Evolutionary conservation across 2,888 invertebrate species (phyloP), one percentile per base, ranked within the genome.

Genomic region (Galerucella pusilla): DNA sequence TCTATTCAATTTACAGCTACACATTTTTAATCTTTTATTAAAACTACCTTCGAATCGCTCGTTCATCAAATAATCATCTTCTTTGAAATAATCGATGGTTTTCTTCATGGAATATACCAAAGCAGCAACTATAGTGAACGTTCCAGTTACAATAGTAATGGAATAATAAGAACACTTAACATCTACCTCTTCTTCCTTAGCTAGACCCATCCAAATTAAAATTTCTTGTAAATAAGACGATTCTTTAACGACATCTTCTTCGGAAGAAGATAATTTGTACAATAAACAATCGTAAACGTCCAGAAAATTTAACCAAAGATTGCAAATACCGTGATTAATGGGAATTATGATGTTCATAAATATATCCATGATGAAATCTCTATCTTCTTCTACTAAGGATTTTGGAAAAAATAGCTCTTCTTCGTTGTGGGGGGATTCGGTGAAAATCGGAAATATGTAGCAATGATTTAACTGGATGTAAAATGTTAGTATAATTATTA

Each of bases 161-260:
- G 81, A 78, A 57, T 80, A 79, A 66, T 80, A 81, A 0, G 82
- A 81, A 54, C 82, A 81, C 60, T 74, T 76, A 14, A 52, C 49
- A 7, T 54, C 46, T n/a, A 73, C 68, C 54, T 79, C 79, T 42
- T 75, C 71, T 63, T 76, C 68, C 25, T n/a, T 61, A 10, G 14
- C 16, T 60, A 76, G 45, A 52, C 78, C 78, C 25, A 71, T 25
- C 78, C 75, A 77, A 4, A 46, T 20, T 54, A 69, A 61, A 16
- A 66, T 1, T 45, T 63, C 70, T 52, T 66, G 66, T 16, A 49
- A 45, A 35, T 66, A 66, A 5, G 49, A 54, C 11, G 69, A 45
- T 12, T 74, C 64, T 52, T n/a, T 68, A 7, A 16, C 69, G 1
- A n/a, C 46, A 9, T 12, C 11, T 25, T 16, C n/a, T 46, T 72